Evolutionary conservation across 2,797 vertebrate species (phyloP).

Genomic region (Danio kyathit): DNA sequence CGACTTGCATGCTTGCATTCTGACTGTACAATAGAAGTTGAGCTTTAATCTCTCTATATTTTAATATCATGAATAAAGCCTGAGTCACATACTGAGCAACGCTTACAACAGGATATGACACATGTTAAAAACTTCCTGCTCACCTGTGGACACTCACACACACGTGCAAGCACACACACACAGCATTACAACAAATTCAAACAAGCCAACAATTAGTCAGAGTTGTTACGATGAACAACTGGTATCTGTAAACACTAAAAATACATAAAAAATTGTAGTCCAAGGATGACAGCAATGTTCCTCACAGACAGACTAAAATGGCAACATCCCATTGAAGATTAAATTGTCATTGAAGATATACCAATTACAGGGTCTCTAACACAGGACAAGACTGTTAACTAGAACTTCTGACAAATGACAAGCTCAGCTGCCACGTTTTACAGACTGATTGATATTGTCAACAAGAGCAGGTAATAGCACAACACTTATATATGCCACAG

Average conservation of each 20-base stretch:
- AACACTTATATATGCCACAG: background rate
- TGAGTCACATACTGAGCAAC: slow-evolving; percentile 10
- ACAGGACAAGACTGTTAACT: background rate
- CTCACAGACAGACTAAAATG: background rate
- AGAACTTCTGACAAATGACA: slow-evolving; percentile 1
- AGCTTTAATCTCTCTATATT: background rate
- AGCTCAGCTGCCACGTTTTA: background rate
- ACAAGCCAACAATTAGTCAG: background rate
- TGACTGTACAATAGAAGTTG: no score
- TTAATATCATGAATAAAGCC: slow-evolving; percentile 5
- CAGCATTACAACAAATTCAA: background rate
- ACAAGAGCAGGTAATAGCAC: background rate
- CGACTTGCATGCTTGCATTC: no score
- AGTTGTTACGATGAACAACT: background rate
- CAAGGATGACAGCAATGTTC: no score
- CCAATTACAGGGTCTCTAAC: background rate
- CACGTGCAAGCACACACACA: background rate
- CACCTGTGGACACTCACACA: slow-evolving; percentile 2
- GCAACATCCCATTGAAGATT: background rate
- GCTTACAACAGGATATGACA: slow-evolving; percentile 42
- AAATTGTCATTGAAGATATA: background rate
- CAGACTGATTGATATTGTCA: background rate
- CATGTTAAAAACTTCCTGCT: background rate
- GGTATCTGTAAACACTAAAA: background rate
- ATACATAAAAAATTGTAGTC: no score